phyloP scores from a whole-genome alignment of 2,113 vertebrate species.

The Poeciliopsis occidentalis region DNA sequence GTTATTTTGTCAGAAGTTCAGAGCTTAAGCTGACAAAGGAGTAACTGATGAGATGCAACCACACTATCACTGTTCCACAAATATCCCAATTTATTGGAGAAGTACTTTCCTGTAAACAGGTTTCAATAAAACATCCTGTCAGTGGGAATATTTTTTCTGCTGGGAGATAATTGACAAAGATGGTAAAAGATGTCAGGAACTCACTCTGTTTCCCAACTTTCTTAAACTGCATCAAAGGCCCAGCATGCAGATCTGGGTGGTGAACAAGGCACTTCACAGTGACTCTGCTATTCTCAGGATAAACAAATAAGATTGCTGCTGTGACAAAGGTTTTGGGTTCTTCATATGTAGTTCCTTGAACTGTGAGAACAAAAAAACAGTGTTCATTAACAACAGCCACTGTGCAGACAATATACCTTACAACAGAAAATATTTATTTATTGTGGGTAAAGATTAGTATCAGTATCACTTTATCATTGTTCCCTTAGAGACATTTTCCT shows the following conservation, averaged over 20 bases:
- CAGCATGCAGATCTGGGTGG: constrained; percentile 49
- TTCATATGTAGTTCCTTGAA: not conserved
- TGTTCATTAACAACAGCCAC: constrained; percentile 4
- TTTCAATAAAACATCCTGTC: not conserved
- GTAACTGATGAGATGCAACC: constrained; percentile 15
- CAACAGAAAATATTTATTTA: not conserved
- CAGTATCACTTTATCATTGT: too few species aligned
- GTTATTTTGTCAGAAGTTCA: constrained; percentile 15
- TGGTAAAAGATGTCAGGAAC: constrained; percentile 31
- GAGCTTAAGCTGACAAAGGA: not conserved
- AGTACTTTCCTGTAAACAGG: constrained; percentile 7
- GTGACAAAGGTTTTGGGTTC: constrained; percentile 41
- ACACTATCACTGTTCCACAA: not conserved
- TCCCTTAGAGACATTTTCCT: too few species aligned
- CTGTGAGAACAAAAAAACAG: constrained; percentile 47
- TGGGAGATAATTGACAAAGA: not conserved
- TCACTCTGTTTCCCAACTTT: constrained; percentile 60
- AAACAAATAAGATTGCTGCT: constrained; percentile 29
- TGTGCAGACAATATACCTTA: not conserved
- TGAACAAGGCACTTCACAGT: constrained; percentile 71
- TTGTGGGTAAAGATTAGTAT: too few species aligned
- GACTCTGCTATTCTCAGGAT: constrained; percentile 20
- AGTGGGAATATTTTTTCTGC: not conserved
- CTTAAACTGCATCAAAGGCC: constrained; percentile 53
- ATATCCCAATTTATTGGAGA: constrained; percentile 38